Conservation (phyloP, 2,797 vertebrate species). For the Protonibea diacanthus region DNA sequence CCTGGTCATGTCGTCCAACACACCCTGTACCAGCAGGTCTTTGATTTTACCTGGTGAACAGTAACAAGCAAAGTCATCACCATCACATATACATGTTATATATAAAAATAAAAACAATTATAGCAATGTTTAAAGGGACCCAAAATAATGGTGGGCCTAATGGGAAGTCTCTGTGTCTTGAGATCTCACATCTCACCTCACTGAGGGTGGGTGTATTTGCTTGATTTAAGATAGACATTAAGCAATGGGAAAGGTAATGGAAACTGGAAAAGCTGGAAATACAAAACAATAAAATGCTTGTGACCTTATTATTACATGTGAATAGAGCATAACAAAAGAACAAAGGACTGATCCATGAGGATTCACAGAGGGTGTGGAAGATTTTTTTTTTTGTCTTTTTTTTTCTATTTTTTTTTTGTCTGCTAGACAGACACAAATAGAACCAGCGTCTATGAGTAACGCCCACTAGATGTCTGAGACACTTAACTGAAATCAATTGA, state of each 20-base stretch:
- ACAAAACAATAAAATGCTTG: background rate
- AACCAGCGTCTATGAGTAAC: background rate
- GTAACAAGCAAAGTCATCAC: background rate
- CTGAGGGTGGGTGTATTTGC: no score
- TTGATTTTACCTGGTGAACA: slow-evolving; percentile 79
- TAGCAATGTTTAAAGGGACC: background rate
- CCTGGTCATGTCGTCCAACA: slow-evolving; percentile 44
- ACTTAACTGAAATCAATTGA: background rate
- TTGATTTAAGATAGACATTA: background rate
- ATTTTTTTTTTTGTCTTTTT: no score
- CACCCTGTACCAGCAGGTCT: slow-evolving; percentile 62
- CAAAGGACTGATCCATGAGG: background rate
- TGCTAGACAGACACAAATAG: background rate
- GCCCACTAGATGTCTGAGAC: background rate
- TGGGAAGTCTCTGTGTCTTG: background rate
- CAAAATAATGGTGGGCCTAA: background rate
- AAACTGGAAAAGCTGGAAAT: background rate
- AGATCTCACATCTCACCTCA: no score
- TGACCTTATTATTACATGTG: background rate
- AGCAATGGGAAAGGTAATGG: background rate
- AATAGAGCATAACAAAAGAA: background rate
- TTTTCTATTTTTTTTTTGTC: no score
- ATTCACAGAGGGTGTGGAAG: background rate
- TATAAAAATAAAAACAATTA: no score
- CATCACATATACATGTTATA: background rate